Base-by-base conservation (phyloP, 2,113 vertebrate species). In the Paraplagusia blochii region DNA sequence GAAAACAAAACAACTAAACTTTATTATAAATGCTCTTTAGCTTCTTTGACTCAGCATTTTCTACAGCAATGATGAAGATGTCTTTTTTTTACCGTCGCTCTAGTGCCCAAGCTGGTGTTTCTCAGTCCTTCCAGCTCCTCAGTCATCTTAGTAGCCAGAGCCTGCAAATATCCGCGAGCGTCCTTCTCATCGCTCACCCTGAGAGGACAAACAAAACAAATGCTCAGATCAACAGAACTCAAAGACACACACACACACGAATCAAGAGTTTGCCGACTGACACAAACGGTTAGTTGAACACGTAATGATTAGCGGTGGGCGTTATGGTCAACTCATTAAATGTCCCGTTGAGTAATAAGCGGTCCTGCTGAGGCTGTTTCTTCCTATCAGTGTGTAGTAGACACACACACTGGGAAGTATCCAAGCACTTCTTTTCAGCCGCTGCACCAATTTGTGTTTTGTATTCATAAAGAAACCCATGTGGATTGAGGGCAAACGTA, bases 171-270 rank as follows among this genome's bases (percentile, higher is more conserved):
- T 1, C 97, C 95, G 29, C 96, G 92, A 15, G 97, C 96, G 76
- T 99, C 97, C 77, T 99, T 99, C 81, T 99, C 97, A 87, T 99
- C 97, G 8, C 95, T 99, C 77, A 99, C 97, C 97, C 97, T 98
- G 73, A 38, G 69, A 46, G 35, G 69, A 29, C 72, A 45, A 59
- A 40, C 49, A 11, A 58, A 2, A 50, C 10, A 44, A 1, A 49
- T 18, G 47, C 38, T 53, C 1, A 12, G 18, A 34, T 15, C 0
- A 29, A 6, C 22, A 29, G 22, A 29, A 29, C 0, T 12, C 52
- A 17, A 22, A 1, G 15, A 18, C 4, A 4, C 40, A 15, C 7
- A 1, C 11, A 50, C 29, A 52, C 1, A 44, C 19, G 35, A 11
- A 11, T 12, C 38, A 1, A 38, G 4, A 2, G 38, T 12, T 40